Percentiles rank a stretch among this genome's conserved stretches.
Evolutionary conservation across 2,797 vertebrate species (phyloP).

Genomic region (Cryptoprocta ferox): DNA sequence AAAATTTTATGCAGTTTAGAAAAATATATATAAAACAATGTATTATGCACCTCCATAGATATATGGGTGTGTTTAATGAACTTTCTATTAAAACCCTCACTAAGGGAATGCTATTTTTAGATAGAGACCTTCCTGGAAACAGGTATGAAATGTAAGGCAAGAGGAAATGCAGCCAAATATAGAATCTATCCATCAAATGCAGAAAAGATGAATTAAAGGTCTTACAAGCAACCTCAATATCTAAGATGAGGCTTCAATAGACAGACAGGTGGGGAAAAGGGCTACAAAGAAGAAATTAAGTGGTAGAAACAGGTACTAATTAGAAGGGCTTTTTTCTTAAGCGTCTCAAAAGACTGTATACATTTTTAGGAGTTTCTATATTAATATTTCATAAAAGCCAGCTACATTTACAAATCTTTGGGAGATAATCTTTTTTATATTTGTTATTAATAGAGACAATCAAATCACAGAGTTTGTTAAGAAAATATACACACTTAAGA

Average conservation of each 20-base stretch:
- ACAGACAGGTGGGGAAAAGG: not conserved
- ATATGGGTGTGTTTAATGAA: not conserved
- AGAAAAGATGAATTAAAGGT: conserved; percentile 2
- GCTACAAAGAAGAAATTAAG: not conserved
- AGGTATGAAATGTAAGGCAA: conserved; percentile 13
- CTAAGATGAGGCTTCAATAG: not conserved
- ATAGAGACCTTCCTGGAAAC: not conserved
- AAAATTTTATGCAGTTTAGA: not conserved
- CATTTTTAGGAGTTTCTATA: not conserved
- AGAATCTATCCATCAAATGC: not conserved
- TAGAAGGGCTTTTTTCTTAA: not conserved
- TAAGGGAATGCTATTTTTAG: conserved; percentile 44
- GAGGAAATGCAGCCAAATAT: conserved; percentile 9
- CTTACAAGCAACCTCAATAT: not conserved
- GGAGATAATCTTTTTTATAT: not conserved
- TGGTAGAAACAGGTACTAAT: not conserved
- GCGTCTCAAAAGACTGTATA: not conserved
- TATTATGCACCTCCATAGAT: not conserved
- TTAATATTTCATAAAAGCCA: not conserved
- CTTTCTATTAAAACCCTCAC: not conserved
- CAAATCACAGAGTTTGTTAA: not conserved
- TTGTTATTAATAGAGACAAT: not conserved
- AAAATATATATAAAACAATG: not conserved
- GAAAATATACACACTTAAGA: not conserved
- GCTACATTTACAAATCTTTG: not conserved